These are phyloP conservation scores for Acrobasis suavella DNA, from an alignment of 2,888 invertebrate genomes.

Conservation along the genomic window DNA sequence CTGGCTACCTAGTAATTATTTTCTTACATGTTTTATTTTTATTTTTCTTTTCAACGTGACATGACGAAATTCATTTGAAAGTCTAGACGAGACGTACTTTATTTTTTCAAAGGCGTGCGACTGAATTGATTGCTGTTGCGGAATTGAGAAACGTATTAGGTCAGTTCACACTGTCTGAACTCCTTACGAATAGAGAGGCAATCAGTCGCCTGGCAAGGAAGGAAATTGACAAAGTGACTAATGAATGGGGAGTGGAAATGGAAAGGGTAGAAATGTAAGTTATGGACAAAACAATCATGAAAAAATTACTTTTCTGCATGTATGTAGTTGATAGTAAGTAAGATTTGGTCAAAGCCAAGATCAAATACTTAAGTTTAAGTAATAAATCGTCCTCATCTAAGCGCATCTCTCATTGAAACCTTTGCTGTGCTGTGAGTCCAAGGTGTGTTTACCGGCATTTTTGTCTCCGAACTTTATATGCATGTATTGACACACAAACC, in stretches of 20 bases:
- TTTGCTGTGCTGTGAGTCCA: no score
- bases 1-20: not conserved
- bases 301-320: no score
- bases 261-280: constrained; percentile 85
- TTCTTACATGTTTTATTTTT: not conserved
- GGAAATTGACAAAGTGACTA: constrained; percentile 74
- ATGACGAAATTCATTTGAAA: not conserved
- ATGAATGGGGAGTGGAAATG: constrained; percentile 81
- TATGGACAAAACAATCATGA: no score
- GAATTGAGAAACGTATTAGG: constrained; percentile 83
- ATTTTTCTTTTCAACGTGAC: not conserved
- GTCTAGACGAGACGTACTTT: not conserved
- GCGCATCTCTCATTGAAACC: no score
- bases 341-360: no score
- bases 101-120: constrained; percentile 49
- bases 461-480: no score
- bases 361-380: no score
- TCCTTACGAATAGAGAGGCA: constrained; percentile 83
- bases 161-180: constrained; percentile 83
- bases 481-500: no score
- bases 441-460: no score
- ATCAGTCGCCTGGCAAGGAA: constrained; percentile 80
- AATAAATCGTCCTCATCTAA: no score
- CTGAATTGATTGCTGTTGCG: constrained; percentile 69
- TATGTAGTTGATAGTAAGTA: no score